Evolutionary conservation across 2,888 invertebrate genomes (phyloP), one percentile per base, ranked within the genome.

Genomic region (Aphidius colemani): DNA sequence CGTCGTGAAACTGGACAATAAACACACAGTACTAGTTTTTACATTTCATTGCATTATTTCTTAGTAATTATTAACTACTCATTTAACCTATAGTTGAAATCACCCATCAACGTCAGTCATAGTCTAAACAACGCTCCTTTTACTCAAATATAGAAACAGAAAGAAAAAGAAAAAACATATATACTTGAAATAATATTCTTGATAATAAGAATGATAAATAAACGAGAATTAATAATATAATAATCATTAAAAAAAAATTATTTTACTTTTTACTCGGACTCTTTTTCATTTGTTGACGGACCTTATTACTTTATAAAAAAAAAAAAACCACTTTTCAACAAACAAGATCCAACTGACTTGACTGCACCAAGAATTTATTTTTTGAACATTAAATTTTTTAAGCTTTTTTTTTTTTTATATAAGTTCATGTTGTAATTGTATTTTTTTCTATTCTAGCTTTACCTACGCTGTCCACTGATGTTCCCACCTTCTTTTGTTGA

Each of bases 61-160:
- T 82, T 79, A 80, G 80, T 79, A 77, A 79, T 82, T 79, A 82
- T 81, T 82, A 82, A 80, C 82, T 82, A 81, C 81, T 79, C 67
- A 67, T 67, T 80, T 77, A 81, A 81, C 79, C 80, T 82, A 82
- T 74, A 78, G 80, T 82, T 79, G 80, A 81, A 78, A 82, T 81
- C 82, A 81, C 79, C 79, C 79, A 82, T 78, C 78, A 80, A 78
- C 75, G 78, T 81, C 81, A 80, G 79, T 81, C 80, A 76, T 75
- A 73, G 75, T 74, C 75, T 75, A 77, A 77, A 74, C 71, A 77
- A 77, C 75, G 72, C 70, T 74, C 75, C 73, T 66, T 69, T 70
- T 71, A 67, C 69, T 67, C 67, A 68, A 30, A 53, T 65, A 69
- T 70, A 73, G 69, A 70, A 72, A 60, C 58, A 65, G 51, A 48